Evolutionary conservation across 2,888 invertebrate genomes (phyloP).

Genomic region (Caenorhabditis wallacei): DNA sequence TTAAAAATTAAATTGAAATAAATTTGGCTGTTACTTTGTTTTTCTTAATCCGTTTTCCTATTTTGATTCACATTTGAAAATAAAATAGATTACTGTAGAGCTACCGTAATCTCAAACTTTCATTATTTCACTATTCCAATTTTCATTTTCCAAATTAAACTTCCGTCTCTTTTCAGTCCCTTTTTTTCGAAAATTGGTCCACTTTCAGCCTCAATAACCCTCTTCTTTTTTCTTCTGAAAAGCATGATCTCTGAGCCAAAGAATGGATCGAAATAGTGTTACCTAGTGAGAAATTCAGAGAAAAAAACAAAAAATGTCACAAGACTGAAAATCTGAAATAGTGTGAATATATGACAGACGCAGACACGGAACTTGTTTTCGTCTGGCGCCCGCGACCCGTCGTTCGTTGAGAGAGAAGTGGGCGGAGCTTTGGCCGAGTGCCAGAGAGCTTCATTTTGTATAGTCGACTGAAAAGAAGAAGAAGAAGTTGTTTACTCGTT

Average conservation of each 20-base stretch:
- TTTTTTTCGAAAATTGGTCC: conserved; percentile 1
- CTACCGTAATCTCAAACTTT: too few relatives aligned
- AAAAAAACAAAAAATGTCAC: conserved; percentile 8
- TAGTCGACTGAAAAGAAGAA: conserved; percentile 10
- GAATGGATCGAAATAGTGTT: neutral
- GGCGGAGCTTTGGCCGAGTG: conserved; percentile 22
- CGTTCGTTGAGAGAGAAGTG: conserved; percentile 19
- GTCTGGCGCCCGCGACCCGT: conserved; percentile 30
- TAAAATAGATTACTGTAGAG: too few relatives aligned
- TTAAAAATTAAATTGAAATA: too few relatives aligned
- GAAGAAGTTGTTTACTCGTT: neutral
- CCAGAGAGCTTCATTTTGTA: conserved; percentile 18
- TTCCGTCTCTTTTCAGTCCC: neutral
- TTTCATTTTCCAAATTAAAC: neutral
- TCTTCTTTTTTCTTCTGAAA: conserved; percentile 7
- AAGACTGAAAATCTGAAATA: conserved; percentile 14
- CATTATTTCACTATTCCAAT: too few relatives aligned
- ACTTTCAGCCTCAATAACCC: conserved; percentile 38
- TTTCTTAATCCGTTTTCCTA: too few relatives aligned
- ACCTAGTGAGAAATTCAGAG: conserved; percentile 23
- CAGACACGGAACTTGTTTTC: conserved; percentile 41
- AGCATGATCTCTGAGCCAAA: conserved; percentile 36
- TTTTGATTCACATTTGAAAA: too few relatives aligned
- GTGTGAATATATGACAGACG: neutral
- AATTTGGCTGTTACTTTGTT: too few relatives aligned